These are phyloP conservation scores for Graptemys geographica DNA, from an alignment of 2,797 vertebrate species.

Conservation along the genomic window DNA sequence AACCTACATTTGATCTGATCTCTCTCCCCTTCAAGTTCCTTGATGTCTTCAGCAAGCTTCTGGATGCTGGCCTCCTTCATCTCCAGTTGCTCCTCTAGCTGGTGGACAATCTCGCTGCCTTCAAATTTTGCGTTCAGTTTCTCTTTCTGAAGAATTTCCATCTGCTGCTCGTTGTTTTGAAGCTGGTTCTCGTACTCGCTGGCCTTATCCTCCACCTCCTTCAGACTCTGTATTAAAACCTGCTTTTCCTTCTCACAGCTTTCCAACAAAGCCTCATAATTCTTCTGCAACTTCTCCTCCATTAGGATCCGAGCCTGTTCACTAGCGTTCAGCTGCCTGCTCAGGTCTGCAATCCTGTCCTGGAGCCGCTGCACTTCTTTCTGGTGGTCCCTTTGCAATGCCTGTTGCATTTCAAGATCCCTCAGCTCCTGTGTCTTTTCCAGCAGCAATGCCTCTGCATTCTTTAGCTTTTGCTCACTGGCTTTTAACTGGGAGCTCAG, in stretches of 20 bases:
- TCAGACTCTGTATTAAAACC: slow-evolving; percentile 86
- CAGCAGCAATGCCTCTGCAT: slow-evolving; percentile 89
- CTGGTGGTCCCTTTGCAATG: slow-evolving; percentile 90
- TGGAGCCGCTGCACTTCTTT: slow-evolving; percentile 92
- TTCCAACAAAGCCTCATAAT: slow-evolving; percentile 87
- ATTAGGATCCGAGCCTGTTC: slow-evolving; percentile 90
- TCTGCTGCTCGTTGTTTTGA: slow-evolving; percentile 88
- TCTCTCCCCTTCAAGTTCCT: slow-evolving; percentile 89
- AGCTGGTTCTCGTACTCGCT: slow-evolving; percentile 87
- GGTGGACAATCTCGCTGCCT: slow-evolving; percentile 86
- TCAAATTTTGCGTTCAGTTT: slow-evolving; percentile 82
- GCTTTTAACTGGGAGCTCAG: slow-evolving; percentile 90
- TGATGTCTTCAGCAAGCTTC: slow-evolving; percentile 87
- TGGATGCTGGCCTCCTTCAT: slow-evolving; percentile 86
- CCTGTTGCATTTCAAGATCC: slow-evolving; percentile 92
- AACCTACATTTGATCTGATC: slow-evolving; percentile 88
- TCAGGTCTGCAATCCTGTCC: slow-evolving; percentile 89
- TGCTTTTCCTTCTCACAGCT: slow-evolving; percentile 92
- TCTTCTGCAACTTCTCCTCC: slow-evolving; percentile 91
- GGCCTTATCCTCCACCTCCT: slow-evolving; percentile 87
- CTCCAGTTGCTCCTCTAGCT: slow-evolving; percentile 89
- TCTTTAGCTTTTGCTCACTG: slow-evolving; percentile 92
- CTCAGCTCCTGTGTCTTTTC: slow-evolving; percentile 93
- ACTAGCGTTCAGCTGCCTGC: slow-evolving; percentile 86
- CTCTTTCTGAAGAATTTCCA: slow-evolving; percentile 90